Evolutionary conservation across 2,797 vertebrate species (phyloP).

Genomic region (Pipistrellus kuhlii): DNA sequence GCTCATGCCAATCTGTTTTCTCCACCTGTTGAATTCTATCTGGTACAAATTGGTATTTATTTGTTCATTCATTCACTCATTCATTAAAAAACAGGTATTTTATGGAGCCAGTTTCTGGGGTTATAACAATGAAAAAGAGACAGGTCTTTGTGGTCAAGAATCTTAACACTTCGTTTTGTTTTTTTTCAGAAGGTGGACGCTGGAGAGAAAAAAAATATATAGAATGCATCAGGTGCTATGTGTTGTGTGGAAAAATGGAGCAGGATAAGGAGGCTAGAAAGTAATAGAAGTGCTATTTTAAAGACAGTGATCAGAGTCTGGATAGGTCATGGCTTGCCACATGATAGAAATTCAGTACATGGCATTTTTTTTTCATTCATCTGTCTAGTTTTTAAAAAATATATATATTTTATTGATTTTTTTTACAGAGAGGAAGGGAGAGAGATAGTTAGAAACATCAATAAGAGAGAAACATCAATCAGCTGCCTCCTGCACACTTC

Average conservation of each 20-base stretch:
- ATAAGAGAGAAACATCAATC: too few species aligned
- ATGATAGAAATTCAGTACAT: not conserved
- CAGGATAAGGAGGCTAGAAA: not conserved
- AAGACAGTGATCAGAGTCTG: not conserved
- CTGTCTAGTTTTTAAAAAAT: not conserved
- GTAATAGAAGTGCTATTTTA: not conserved
- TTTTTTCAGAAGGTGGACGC: not conserved
- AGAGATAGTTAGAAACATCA: too few species aligned
- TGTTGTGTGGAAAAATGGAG: not conserved
- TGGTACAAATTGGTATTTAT: not conserved
- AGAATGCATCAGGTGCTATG: not conserved
- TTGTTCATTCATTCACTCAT: not conserved
- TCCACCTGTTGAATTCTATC: constrained; percentile 6
- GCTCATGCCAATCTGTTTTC: not conserved
- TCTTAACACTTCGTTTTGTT: not conserved
- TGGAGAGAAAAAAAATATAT: not conserved
- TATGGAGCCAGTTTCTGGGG: not conserved
- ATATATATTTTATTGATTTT: too few species aligned
- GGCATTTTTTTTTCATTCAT: not conserved
- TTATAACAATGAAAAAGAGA: not conserved
- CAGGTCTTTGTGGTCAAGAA: not conserved
- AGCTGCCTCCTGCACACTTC: too few species aligned
- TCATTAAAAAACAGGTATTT: constrained; percentile 16
- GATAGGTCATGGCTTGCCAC: not conserved
- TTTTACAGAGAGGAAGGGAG: too few species aligned